These are phyloP conservation scores for Seira musarum DNA, from an alignment of 2,888 invertebrate genomes.

Conservation along the genomic window DNA sequence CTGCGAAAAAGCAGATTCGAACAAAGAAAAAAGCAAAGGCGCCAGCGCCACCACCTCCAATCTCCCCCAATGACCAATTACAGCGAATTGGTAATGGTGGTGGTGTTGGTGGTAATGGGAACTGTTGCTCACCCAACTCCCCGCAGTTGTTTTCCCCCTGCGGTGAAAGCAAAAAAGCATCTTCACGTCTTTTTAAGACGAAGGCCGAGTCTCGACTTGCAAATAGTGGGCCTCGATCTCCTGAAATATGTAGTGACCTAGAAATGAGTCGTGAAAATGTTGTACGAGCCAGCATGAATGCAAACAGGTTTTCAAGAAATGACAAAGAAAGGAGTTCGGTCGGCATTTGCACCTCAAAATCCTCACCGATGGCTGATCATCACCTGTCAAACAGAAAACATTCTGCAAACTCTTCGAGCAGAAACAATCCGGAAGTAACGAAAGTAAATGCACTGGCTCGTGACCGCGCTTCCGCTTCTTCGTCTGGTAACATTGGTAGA, in stretches of 20 bases:
- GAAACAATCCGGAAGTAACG: slow-evolving; percentile 58
- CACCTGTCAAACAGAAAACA: slow-evolving; percentile 57
- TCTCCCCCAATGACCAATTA: slow-evolving; percentile 54
- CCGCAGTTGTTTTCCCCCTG: slow-evolving; percentile 43
- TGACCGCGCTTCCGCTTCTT: slow-evolving; percentile 57
- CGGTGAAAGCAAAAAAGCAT: slow-evolving; percentile 58
- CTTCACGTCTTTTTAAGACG: slow-evolving; percentile 82
- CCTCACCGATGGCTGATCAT: slow-evolving; percentile 43
- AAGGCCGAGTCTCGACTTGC: slow-evolving; percentile 78
- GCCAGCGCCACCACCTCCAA: slow-evolving; percentile 80
- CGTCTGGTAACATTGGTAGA: slow-evolving; percentile 15
- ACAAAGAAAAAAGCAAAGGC: slow-evolving; percentile 86
- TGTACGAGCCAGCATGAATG: slow-evolving; percentile 61
- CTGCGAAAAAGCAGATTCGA: slow-evolving; percentile 74
- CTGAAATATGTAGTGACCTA: slow-evolving; percentile 57
- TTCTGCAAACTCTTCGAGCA: slow-evolving; percentile 47
- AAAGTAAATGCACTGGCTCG: slow-evolving; percentile 51
- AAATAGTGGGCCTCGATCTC: slow-evolving; percentile 49
- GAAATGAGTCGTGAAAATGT: slow-evolving; percentile 58
- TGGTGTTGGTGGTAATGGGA: not conserved
- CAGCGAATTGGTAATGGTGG: slow-evolving; percentile 23
- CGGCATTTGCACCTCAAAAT: slow-evolving; percentile 51
- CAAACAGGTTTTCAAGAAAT: slow-evolving; percentile 57
- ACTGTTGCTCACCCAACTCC: slow-evolving; percentile 47
- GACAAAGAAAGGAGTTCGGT: slow-evolving; percentile 56